Percentiles rank a stretch among this genome's conserved stretches.
phyloP scores from a whole-genome alignment of 2,888 invertebrate species.

The Drosophila neotestacea region DNA sequence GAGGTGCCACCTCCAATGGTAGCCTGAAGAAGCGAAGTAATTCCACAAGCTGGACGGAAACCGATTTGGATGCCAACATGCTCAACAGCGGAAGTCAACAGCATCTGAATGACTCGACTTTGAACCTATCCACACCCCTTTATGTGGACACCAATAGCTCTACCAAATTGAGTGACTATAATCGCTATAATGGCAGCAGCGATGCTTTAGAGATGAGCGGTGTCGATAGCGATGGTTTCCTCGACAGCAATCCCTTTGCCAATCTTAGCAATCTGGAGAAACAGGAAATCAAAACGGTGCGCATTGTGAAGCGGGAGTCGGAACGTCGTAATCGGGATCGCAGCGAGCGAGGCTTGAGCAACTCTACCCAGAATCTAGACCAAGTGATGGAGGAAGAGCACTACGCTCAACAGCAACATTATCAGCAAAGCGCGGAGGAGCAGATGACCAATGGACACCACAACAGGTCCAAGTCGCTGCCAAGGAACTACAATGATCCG shows the following conservation, averaged over 20 bases:
- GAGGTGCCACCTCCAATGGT: slow-evolving; percentile 53
- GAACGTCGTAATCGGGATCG: slow-evolving; percentile 93
- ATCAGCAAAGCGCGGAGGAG: slow-evolving; percentile 76
- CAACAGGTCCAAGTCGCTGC: slow-evolving; percentile 86
- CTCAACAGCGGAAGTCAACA: slow-evolving; percentile 90
- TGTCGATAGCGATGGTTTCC: slow-evolving; percentile 84
- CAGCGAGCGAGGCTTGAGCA: slow-evolving; percentile 88
- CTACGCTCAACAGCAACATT: slow-evolving; percentile 60
- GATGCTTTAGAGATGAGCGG: slow-evolving; percentile 84
- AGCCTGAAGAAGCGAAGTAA: slow-evolving; percentile 87
- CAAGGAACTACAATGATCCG: slow-evolving; percentile 85
- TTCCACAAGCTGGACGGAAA: slow-evolving; percentile 92
- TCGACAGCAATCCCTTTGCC: slow-evolving; percentile 84
- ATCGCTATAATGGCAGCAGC: slow-evolving; percentile 83
- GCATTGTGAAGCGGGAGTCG: slow-evolving; percentile 96
- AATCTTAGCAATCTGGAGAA: slow-evolving; percentile 91
- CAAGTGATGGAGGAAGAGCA: slow-evolving; percentile 85
- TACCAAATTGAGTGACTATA: slow-evolving; percentile 80
- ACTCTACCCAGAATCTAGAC: slow-evolving; percentile 84
- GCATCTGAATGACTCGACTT: slow-evolving; percentile 86
- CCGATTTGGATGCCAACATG: slow-evolving; percentile 92
- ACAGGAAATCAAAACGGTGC: slow-evolving; percentile 95
- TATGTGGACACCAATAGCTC: slow-evolving; percentile 89
- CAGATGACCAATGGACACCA: slow-evolving; percentile 79
- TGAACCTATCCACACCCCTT: slow-evolving; percentile 87